Conservation (phyloP, 2,797 vertebrate species). For the Hephaestus fuliginosus region DNA sequence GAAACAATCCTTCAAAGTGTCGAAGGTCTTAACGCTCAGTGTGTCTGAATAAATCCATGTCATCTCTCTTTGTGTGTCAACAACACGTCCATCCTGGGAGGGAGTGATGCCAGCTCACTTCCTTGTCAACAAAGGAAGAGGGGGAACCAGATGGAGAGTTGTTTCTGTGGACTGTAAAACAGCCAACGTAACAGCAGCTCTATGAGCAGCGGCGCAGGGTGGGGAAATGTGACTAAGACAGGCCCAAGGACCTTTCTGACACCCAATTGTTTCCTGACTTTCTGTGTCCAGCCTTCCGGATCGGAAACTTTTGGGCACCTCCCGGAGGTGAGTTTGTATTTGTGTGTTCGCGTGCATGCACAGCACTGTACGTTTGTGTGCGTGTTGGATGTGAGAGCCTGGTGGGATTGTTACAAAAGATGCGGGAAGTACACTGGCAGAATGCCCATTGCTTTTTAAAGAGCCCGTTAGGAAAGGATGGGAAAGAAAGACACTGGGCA, state of each 20-base stretch:
- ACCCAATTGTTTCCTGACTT: conserved; percentile 85
- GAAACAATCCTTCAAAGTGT: conserved; percentile 29
- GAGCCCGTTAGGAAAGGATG: conserved; percentile 46
- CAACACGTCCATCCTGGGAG: conserved; percentile 62
- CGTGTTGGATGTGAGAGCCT: conserved; percentile 25
- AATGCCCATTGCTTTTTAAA: conserved; percentile 68
- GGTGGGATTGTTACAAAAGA: conserved; percentile 60
- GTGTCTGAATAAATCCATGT: conserved; percentile 55
- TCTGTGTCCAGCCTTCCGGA: conserved; percentile 70
- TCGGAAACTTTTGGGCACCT: conserved; percentile 82
- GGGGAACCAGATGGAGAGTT: conserved; percentile 78
- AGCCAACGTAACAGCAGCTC: conserved; percentile 55
- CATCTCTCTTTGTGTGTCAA: conserved; percentile 58
- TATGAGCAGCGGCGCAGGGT: conserved; percentile 38
- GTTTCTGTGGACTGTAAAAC: conserved; percentile 65
- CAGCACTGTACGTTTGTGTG: conserved; percentile 15
- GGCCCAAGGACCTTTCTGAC: conserved; percentile 70
- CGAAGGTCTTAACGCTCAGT: conserved; percentile 13
- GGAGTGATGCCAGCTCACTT: conserved; percentile 61
- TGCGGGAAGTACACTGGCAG: conserved; percentile 64
- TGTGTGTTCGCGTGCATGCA: conserved; percentile 32
- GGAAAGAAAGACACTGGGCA: conserved; percentile 44
- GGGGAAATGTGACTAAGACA: conserved; percentile 46
- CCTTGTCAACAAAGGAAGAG: conserved; percentile 80
- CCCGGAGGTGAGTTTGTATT: conserved; percentile 54